Evolutionary conservation across 92 coral and sea anemone genomes (phyloP).

Genomic region (Zoanthus sansibaricus): DNA sequence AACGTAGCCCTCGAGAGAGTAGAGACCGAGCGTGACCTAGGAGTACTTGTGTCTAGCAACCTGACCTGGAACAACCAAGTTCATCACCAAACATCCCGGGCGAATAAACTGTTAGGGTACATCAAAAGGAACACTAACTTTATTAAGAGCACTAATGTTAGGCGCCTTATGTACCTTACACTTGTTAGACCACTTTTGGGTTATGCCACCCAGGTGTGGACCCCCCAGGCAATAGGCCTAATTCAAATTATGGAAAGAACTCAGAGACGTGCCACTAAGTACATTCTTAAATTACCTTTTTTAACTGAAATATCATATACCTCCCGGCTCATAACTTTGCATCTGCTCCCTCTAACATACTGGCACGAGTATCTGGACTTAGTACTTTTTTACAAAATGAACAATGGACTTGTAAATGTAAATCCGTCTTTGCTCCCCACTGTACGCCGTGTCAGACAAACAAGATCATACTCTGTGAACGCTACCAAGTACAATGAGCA

Average conservation of each 20-base stretch:
- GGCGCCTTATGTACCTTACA: conserved; percentile 22
- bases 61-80: conserved; percentile 33
- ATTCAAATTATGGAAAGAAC: conserved; percentile 31
- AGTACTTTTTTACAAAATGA: not conserved
- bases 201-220: conserved; percentile 41
- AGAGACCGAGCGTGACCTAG: conserved; percentile 34
- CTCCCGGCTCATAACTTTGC: no score
- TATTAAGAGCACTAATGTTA: conserved; percentile 13
- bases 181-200: conserved; percentile 10
- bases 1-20: not conserved
- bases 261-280: conserved; percentile 34
- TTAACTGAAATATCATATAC: no score
- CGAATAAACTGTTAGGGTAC: conserved; percentile 16
- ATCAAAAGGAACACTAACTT: conserved; percentile 26
- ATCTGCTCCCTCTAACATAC: no score
- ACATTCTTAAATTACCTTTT: not conserved
- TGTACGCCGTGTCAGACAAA: conserved; percentile 13
- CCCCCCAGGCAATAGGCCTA: conserved; percentile 16
- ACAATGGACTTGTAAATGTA: not conserved
- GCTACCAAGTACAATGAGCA: not conserved
- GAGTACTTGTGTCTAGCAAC: conserved; percentile 28
- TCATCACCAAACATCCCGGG: conserved; percentile 8
- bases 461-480: conserved; percentile 6
- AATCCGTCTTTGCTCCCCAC: conserved; percentile 25
- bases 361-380: no score